Percentiles rank a stretch among this genome's conserved stretches.
Evolutionary conservation across 2,888 invertebrate genomes (phyloP).

Genomic region (Thyatira batis): DNA sequence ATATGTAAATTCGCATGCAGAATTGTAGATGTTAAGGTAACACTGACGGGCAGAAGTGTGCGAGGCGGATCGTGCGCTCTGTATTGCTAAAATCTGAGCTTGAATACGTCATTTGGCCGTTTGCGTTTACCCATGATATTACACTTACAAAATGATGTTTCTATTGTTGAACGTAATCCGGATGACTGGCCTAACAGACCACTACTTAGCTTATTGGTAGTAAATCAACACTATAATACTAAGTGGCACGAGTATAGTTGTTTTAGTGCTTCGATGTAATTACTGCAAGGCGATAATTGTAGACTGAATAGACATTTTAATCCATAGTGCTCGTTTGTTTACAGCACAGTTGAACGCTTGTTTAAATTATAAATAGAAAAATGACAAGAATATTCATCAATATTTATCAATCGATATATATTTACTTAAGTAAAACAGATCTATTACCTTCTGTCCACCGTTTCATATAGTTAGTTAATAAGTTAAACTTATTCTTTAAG

Average conservation of each 20-base stretch:
- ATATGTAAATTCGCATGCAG: slow-evolving; percentile 52
- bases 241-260: not conserved
- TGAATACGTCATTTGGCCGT: not conserved
- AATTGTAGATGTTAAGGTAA: slow-evolving; percentile 36
- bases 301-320: no score
- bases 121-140: not conserved
- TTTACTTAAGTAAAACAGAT: no score
- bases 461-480: no score
- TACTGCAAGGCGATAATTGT: not conserved
- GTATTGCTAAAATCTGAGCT: slow-evolving; percentile 9
- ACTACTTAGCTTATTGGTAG: not conserved
- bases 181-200: not conserved
- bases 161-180: not conserved
- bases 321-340: no score
- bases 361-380: no score
- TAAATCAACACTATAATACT: not conserved
- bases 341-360: no score
- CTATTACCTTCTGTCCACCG: no score
- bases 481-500: no score
- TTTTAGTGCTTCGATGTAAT: not conserved
- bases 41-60: slow-evolving; percentile 18
- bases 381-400: no score
- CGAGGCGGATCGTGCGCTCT: slow-evolving; percentile 17
- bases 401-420: no score
- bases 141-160: not conserved